These are phyloP conservation scores for Halcyon leucocephala DNA, from an alignment of 2,797 vertebrate species.

Conservation along the genomic window DNA sequence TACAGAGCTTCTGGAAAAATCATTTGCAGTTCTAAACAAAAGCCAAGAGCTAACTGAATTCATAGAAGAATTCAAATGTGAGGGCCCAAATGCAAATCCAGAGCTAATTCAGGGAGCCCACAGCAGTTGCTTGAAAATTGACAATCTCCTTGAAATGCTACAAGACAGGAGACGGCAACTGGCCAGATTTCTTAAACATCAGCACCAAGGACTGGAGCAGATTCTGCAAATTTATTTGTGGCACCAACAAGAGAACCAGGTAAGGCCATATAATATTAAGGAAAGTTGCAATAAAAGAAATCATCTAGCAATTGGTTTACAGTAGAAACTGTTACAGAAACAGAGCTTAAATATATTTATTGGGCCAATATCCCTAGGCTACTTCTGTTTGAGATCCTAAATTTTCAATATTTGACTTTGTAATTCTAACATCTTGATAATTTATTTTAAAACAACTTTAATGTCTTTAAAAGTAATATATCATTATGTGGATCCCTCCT, in stretches of 20 bases:
- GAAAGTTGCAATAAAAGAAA: neutral
- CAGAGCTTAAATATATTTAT: neutral
- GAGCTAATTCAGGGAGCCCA: constrained; percentile 77
- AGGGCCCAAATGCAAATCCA: constrained; percentile 79
- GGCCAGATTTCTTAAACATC: constrained; percentile 80
- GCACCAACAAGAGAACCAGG: constrained; percentile 83
- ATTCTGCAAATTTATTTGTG: constrained; percentile 77
- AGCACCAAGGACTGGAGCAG: constrained; percentile 75
- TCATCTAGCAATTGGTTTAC: neutral
- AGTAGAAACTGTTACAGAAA: neutral
- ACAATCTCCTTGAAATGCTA: constrained; percentile 87
- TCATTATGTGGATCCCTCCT: neutral
- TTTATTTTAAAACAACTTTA: neutral
- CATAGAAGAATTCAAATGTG: constrained; percentile 85
- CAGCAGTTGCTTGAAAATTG: constrained; percentile 85
- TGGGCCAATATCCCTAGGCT: neutral
- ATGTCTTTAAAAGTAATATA: neutral
- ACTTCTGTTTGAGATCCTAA: neutral
- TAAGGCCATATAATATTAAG: constrained; percentile 5
- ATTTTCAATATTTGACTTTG: neutral
- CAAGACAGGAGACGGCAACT: constrained; percentile 88
- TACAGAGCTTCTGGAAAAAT: constrained; percentile 87
- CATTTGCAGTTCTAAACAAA: constrained; percentile 87
- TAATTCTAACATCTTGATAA: neutral
- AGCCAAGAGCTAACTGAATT: constrained; percentile 85